Evolutionary conservation across 2,113 vertebrate species (phyloP), one percentile per base, ranked within the genome.

Genomic region (Opisthocomus hoazin): DNA sequence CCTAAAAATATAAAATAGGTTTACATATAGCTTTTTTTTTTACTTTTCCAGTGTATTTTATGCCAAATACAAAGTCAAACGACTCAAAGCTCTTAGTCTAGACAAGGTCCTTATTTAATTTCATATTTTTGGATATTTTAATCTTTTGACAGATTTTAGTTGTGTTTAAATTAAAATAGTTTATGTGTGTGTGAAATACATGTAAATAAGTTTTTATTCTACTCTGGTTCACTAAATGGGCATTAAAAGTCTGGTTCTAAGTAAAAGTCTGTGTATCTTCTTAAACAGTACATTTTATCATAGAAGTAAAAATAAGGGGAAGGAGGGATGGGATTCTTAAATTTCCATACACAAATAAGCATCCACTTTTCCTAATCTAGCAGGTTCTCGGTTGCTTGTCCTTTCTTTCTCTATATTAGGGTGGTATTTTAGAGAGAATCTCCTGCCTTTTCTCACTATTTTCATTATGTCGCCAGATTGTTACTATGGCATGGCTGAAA

Each of bases 91-190:
- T 90, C 54, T 63, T 68, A 90, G 57, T 79, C 16, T 50, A 83
- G 68, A 54, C 30, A 27, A 79, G 30, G 23, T 70, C 61, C 19
- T 88, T 95, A 95, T 97, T 95, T 97, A 94, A 94, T 85, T 88
- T 90, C 74, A 66, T 50, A 29, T 12, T 77, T 94, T 91, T 84
- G 78, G 11, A 76, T 90, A 90, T 82, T 79, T 85, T 85, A 69
- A 53, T 73, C 48, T 65, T 94, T 74, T 83, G 48, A 76, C 6
- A 77, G 19, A 46, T 73, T 83, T 88, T 76, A 83, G 46, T 79
- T 81, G 4, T 87, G 70, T 92, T 93, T 97, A 94, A 93, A 79
- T 95, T 94, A 95, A 97, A 95, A 88, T 83, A 76, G 83, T 96
- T 92, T 90, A 6, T 5, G 0, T 82, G 39, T 79, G 41, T 68